A percentile compares a stretch with the other conserved stretches of the same genome.
Evolutionary conservation across 2,113 vertebrate genomes (phyloP).

Genomic region (Epinephelus fuscoguttatus): DNA sequence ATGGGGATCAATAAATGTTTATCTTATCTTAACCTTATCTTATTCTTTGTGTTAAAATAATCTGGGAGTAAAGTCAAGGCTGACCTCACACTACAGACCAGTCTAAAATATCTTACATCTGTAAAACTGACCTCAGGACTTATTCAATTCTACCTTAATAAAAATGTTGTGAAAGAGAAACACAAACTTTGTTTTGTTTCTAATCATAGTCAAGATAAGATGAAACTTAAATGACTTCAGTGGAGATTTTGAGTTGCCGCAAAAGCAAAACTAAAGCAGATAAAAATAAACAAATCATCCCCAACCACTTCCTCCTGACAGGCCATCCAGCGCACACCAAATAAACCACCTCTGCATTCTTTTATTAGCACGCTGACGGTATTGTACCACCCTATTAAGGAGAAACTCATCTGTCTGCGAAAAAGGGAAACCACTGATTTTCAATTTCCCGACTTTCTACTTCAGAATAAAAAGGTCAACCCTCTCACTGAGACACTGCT

Average conservation of each 20-base stretch:
- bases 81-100: background rate
- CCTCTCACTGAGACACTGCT: background rate
- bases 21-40: too few species aligned
- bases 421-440: constrained; percentile 19
- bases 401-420: background rate
- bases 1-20: too few species aligned
- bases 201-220: background rate
- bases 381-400: background rate
- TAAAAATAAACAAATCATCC: background rate
- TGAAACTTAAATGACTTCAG: background rate
- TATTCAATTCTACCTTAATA: background rate
- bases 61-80: background rate
- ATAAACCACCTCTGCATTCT: background rate
- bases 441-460: constrained; percentile 20
- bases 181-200: background rate
- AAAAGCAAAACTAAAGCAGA: constrained; percentile 32
- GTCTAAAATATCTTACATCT: background rate
- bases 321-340: background rate
- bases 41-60: background rate
- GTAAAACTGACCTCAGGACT: background rate
- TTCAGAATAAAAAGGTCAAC: background rate
- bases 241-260: background rate
- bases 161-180: too few species aligned
- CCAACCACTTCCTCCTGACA: constrained; percentile 30
- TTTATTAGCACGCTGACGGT: background rate